Evolutionary conservation across 2,797 vertebrate species (phyloP), one percentile per base, ranked within the genome.

Genomic region (Acanthurus leucopareius): DNA sequence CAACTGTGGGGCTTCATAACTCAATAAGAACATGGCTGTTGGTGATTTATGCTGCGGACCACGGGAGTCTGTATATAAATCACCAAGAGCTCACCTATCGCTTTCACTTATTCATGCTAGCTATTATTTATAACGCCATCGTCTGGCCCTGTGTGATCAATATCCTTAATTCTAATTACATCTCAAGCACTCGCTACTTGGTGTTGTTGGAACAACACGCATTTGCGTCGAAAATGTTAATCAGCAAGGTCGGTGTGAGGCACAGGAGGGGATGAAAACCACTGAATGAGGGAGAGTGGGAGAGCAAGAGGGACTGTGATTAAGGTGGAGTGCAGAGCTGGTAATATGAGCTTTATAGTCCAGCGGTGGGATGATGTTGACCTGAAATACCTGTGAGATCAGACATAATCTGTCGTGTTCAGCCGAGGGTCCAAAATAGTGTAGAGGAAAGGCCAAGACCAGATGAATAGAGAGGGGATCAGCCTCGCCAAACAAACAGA

Each of bases 141-240:
- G 89, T 85, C 90, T 89, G 90, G 87, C 86, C 84, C 81, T 5
- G 75, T 16, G 85, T 94, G 92, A 96, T 96, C 95, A 95, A 96
- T 95, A 96, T 95, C 86, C 94, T 91, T 95, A 94, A 96, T 95
- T 96, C 94, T 94, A 96, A 96, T 96, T 96, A 94, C 93, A 93
- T 93, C 94, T 94, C 91, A 91, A 91, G 93, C 88, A 88, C 89
- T 94, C 87, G 72, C 92, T 85, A 88, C 92, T 92, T 86, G 45
- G 85, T 88, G 91, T 94, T 88, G 91, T 93, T 92, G 86, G 84
- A 93, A 94, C 94, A 94, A 92, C 92, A 83, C 44, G 52, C 87
- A 89, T 92, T 94, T 94, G 75, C 72, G 90, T 93, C 67, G 57
- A 93, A 96, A 95, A 94, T 94, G 94, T 93, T 95, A 93, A 94